These are phyloP conservation scores for Pterostichus madidus DNA, from an alignment of 2,888 invertebrate genomes.

Conservation along the genomic window DNA sequence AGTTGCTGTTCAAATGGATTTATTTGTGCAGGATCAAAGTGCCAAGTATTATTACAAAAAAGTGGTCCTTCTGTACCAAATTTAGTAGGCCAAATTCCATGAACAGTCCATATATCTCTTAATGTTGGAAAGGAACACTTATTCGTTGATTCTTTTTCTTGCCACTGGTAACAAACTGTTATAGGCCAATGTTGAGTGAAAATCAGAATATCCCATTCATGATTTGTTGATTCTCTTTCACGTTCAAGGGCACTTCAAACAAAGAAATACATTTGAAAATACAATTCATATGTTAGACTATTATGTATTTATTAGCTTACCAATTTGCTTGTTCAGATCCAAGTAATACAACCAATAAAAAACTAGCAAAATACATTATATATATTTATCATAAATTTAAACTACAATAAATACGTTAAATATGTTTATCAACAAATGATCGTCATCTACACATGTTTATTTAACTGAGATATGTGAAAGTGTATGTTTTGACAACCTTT, in stretches of 20 bases:
- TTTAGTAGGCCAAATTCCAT: slow-evolving; percentile 91
- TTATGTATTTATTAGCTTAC: slow-evolving; percentile 44
- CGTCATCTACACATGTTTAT: slow-evolving; percentile 65
- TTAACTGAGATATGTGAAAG: slow-evolving; percentile 50
- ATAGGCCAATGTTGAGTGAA: slow-evolving; percentile 91
- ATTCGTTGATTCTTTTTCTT: slow-evolving; percentile 80
- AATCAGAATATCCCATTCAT: slow-evolving; percentile 86
- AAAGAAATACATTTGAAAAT: slow-evolving; percentile 15
- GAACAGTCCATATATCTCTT: slow-evolving; percentile 86
- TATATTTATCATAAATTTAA: slow-evolving; percentile 42
- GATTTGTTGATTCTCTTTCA: slow-evolving; percentile 67
- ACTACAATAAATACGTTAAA: slow-evolving; percentile 45
- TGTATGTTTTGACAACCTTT: slow-evolving; percentile 66
- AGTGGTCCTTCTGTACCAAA: slow-evolving; percentile 83
- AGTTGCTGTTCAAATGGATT: slow-evolving; percentile 76
- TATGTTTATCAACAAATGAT: slow-evolving; percentile 55
- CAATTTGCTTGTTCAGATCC: slow-evolving; percentile 53
- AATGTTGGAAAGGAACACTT: slow-evolving; percentile 83
- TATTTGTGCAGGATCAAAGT: slow-evolving; percentile 83
- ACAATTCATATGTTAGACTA: neutral
- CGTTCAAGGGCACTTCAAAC: slow-evolving; percentile 41
- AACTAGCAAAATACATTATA: slow-evolving; percentile 67
- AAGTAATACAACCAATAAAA: slow-evolving; percentile 64
- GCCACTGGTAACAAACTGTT: slow-evolving; percentile 86
- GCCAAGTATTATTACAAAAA: slow-evolving; percentile 85